Evolutionary conservation across 2,888 invertebrate genomes (phyloP).

Genomic region (Oconnorella tubifera): DNA sequence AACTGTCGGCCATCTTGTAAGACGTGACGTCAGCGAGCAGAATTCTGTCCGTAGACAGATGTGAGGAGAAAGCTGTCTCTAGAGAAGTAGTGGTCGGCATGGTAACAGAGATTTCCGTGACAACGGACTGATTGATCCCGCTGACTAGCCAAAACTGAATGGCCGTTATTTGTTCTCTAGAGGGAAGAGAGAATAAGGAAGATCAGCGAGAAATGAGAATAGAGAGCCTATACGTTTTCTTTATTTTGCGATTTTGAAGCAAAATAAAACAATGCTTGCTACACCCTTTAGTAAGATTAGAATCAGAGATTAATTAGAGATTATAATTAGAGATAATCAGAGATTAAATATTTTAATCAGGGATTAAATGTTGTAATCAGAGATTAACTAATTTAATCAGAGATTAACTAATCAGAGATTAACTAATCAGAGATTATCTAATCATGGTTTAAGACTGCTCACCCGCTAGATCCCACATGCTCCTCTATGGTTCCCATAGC

Average conservation of each 20-base stretch:
- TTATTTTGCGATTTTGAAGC: too few species aligned
- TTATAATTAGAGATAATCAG: not conserved
- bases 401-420: not conserved
- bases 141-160: conserved; percentile 17
- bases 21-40: not conserved
- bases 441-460: not conserved
- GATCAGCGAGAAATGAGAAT: too few species aligned
- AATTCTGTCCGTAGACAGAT: not conserved
- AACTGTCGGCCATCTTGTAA: conserved; percentile 10
- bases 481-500: conserved; percentile 12
- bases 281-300: too few species aligned
- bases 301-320: not conserved
- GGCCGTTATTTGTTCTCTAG: conserved; percentile 9
- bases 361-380: not conserved
- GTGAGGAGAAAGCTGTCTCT: not conserved
- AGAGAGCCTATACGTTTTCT: too few species aligned
- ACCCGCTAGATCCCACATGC: conserved; percentile 9
- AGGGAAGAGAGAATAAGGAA: not conserved
- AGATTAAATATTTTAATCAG: not conserved
- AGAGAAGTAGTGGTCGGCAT: not conserved
- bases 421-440: not conserved
- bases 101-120: not conserved
- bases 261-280: too few species aligned
- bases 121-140: not conserved
- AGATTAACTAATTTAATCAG: too few species aligned